A percentile compares a stretch with the other conserved stretches of the same genome.
These are phyloP conservation scores for Drosophila niveifrons DNA, from an alignment of 2,888 invertebrate species.

Conservation along the genomic window DNA sequence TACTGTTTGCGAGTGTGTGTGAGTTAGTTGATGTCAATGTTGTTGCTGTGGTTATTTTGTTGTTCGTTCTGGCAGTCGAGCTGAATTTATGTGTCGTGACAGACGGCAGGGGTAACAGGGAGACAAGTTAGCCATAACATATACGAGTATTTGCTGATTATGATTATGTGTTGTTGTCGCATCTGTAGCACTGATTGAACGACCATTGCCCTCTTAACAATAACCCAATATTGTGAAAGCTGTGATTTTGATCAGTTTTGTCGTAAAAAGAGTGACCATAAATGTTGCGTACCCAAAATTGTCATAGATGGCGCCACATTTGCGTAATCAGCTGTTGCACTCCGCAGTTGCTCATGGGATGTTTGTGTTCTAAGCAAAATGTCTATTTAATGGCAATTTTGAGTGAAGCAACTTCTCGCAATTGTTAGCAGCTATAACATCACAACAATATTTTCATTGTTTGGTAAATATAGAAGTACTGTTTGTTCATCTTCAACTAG, in stretches of 20 bases:
- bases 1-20: slow-evolving; percentile 16
- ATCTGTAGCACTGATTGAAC: slow-evolving; percentile 24
- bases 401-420: slow-evolving; percentile 21
- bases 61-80: slow-evolving; percentile 41
- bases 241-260: no score
- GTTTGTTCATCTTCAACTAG: no score
- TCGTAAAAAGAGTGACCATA: no score
- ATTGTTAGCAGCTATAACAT: background rate
- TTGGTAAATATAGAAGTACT: background rate
- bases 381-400: background rate
- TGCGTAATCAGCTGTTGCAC: background rate
- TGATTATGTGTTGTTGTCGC: slow-evolving; percentile 47
- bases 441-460: background rate
- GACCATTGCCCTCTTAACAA: slow-evolving; percentile 7
- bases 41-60: slow-evolving; percentile 18
- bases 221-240: no score
- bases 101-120: background rate
- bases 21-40: slow-evolving; percentile 6
- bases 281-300: no score
- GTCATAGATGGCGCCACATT: no score
- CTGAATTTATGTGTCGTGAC: slow-evolving; percentile 41
- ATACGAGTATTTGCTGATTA: slow-evolving; percentile 29
- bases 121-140: slow-evolving; percentile 19
- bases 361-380: no score
- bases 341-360: background rate